These are phyloP conservation scores for Sphaeridia pumilis DNA, from an alignment of 2,888 invertebrate genomes.

Conservation along the genomic window DNA sequence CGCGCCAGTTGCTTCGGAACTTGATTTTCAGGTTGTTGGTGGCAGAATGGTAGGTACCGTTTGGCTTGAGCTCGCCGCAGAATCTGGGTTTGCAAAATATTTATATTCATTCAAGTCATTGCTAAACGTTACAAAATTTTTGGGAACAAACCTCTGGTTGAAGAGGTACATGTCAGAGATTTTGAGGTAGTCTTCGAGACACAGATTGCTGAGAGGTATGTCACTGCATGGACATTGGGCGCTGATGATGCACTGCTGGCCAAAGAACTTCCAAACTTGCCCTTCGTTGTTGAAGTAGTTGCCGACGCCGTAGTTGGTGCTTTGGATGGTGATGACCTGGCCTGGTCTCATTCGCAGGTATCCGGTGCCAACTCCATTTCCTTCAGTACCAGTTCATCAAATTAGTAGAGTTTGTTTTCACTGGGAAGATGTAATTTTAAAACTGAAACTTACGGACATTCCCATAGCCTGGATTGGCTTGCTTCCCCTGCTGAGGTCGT, in stretches of 20 bases:
- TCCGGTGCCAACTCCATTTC: constrained; percentile 22
- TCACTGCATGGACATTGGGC: constrained; percentile 27
- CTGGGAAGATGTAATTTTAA: background rate
- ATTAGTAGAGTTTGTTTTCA: background rate
- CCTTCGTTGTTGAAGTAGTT: constrained; percentile 26
- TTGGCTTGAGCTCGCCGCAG: constrained; percentile 24
- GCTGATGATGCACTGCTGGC: constrained; percentile 19
- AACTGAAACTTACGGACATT: constrained; percentile 3
- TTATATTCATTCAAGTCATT: too few relatives aligned
- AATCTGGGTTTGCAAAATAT: constrained; percentile 17
- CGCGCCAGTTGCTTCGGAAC: constrained; percentile 20
- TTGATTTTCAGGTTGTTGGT: constrained; percentile 19
- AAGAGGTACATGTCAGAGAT: constrained; percentile 21
- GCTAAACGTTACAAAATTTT: background rate
- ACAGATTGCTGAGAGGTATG: constrained; percentile 20
- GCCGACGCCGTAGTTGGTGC: constrained; percentile 21
- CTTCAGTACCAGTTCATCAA: constrained; percentile 3
- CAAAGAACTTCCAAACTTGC: constrained; percentile 25
- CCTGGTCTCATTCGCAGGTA: constrained; percentile 15
- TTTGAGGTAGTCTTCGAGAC: constrained; percentile 28
- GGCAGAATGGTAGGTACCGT: constrained; percentile 19
- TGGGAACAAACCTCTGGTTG: constrained; percentile 20
- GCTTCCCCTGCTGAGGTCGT: too few relatives aligned
- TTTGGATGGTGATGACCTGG: constrained; percentile 21
- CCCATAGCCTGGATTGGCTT: constrained; percentile 1